Percentiles rank a stretch among this genome's conserved stretches.
Evolutionary conservation across 1,140 invertebrate species (phyloP).

Genomic region (Varroa destructor): DNA sequence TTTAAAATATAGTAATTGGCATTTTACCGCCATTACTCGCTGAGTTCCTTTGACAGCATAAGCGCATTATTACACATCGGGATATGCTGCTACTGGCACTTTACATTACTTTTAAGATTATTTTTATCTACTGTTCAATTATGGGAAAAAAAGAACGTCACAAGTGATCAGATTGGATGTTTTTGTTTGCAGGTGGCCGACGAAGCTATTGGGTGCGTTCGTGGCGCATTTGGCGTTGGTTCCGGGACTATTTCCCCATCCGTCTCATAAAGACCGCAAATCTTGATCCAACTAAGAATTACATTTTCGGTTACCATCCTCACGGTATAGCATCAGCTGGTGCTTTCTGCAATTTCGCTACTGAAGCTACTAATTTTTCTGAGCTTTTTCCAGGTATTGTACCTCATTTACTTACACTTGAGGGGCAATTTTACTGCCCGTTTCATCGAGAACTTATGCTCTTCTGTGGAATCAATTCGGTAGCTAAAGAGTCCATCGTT

Average conservation of each 20-base stretch:
- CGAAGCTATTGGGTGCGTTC: conserved; percentile 50
- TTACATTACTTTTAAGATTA: no score
- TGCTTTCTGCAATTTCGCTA: conserved; percentile 60
- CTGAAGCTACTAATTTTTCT: conserved; percentile 57
- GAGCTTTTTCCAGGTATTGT: conserved; percentile 63
- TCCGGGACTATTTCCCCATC: conserved; percentile 68
- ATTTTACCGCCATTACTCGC: no score
- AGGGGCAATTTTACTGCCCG: conserved; percentile 66
- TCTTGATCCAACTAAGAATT: conserved; percentile 62
- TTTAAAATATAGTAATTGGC: no score
- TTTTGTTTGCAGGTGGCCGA: conserved; percentile 44
- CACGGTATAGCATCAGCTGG: conserved; percentile 71
- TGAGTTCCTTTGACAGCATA: no score
- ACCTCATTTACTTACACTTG: conserved; percentile 57
- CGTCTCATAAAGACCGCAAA: conserved; percentile 65
- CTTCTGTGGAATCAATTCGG: conserved; percentile 39
- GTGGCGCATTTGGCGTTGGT: conserved; percentile 56
- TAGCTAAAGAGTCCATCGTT: conserved; percentile 43
- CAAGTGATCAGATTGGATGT: no score
- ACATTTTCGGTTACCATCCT: conserved; percentile 72
- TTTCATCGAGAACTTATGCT: conserved; percentile 57
- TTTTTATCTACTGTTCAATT: no score
- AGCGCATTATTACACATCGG: no score
- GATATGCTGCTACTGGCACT: no score
- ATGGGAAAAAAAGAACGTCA: no score